phyloP scores from a whole-genome alignment of 2,888 invertebrate species.

The Drosophila incognita region DNA sequence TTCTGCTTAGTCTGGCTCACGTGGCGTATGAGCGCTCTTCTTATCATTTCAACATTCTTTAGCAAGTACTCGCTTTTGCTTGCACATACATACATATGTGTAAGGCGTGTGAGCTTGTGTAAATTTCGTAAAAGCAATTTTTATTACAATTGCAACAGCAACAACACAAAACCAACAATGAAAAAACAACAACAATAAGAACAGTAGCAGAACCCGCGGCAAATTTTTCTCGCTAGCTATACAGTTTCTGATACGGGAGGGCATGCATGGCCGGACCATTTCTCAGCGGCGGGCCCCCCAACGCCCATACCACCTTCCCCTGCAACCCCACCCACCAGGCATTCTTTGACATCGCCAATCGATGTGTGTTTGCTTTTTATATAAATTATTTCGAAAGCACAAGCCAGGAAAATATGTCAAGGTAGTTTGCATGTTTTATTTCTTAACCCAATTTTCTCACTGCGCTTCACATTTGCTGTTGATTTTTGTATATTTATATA shows the following conservation, averaged over 20 bases:
- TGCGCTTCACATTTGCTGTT: constrained; percentile 31
- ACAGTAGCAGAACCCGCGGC: background rate
- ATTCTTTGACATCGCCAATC: constrained; percentile 25
- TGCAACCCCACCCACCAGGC: background rate
- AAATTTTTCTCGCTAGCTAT: constrained; percentile 19
- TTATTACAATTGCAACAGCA: constrained; percentile 60
- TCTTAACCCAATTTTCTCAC: constrained; percentile 71
- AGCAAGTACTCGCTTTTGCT: constrained; percentile 16
- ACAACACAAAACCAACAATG: constrained; percentile 2
- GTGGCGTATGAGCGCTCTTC: constrained; percentile 52
- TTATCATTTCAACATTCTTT: constrained; percentile 56
- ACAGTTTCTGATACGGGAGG: constrained; percentile 36
- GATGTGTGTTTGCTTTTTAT: constrained; percentile 42
- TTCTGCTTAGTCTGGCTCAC: constrained; percentile 32
- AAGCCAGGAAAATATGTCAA: constrained; percentile 66
- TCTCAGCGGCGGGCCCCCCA: background rate
- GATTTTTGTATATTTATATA: constrained; percentile 16
- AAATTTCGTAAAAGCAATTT: constrained; percentile 39
- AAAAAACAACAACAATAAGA: background rate
- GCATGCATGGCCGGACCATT: constrained; percentile 13
- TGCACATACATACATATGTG: constrained; percentile 8
- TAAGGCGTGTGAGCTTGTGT: constrained; percentile 2
- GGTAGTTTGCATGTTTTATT: constrained; percentile 77
- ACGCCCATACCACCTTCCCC: background rate
- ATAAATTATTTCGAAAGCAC: constrained; percentile 54